These are phyloP conservation scores for Drosophila subpulchrella DNA, from an alignment of 1,140 invertebrate species.

Conservation along the genomic window DNA sequence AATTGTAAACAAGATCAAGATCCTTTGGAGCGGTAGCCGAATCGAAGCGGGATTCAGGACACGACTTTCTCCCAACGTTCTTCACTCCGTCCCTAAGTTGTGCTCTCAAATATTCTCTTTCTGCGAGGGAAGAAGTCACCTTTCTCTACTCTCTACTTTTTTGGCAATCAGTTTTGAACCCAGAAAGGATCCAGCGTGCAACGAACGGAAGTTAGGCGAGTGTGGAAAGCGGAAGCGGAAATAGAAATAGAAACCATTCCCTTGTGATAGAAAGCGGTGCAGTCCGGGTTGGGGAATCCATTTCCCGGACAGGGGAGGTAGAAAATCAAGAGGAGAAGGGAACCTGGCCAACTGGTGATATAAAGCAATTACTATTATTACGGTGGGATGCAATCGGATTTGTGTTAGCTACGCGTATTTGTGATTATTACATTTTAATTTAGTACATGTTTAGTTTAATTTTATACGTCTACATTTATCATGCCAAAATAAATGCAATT, in stretches of 20 bases:
- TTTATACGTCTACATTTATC: constrained; percentile 39
- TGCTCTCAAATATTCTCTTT: constrained; percentile 2
- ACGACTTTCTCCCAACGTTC: constrained; percentile 57
- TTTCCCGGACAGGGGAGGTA: constrained; percentile 2
- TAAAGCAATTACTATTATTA: constrained; percentile 70
- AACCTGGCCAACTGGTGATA: constrained; percentile 60
- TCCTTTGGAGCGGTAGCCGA: constrained; percentile 5
- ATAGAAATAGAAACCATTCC: constrained; percentile 26
- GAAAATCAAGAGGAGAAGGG: background rate
- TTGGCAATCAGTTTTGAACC: constrained; percentile 8
- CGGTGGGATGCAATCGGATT: constrained; percentile 13
- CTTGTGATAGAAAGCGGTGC: constrained; percentile 37
- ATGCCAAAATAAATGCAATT: constrained; percentile 69
- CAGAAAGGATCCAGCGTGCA: constrained; percentile 16
- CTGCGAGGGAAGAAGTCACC: constrained; percentile 8
- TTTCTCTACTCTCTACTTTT: constrained; percentile 16
- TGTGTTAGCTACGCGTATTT: constrained; percentile 34
- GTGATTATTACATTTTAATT: constrained; percentile 64
- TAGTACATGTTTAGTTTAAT: constrained; percentile 60
- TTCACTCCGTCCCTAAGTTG: constrained; percentile 59
- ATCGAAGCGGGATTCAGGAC: background rate
- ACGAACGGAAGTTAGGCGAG: constrained; percentile 6
- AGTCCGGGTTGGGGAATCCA: constrained; percentile 2
- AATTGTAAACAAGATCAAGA: constrained; percentile 29
- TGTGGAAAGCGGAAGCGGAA: constrained; percentile 2